phyloP scores from a whole-genome alignment of 2,888 invertebrate genomes.

The Gonocerus acuteangulatus region DNA sequence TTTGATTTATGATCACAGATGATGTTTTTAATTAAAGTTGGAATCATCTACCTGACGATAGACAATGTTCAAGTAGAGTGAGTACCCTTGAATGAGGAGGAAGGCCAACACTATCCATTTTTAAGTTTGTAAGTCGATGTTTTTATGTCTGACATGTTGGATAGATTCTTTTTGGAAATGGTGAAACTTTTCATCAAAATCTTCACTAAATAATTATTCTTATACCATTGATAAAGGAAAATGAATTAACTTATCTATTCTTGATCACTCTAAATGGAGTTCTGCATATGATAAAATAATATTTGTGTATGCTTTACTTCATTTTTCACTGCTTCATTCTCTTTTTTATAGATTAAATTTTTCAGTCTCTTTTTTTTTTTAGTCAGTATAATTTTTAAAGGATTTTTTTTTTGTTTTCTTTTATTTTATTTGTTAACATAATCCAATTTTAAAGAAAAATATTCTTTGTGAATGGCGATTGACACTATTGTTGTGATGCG shows the following conservation, averaged over 20 bases:
- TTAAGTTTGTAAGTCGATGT: slow-evolving; percentile 19
- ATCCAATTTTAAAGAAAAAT: slow-evolving; percentile 21
- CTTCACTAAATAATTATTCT: neutral
- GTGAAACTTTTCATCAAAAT: neutral
- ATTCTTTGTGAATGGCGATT: slow-evolving; percentile 26
- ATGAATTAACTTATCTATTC: neutral
- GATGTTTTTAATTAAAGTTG: slow-evolving; percentile 22
- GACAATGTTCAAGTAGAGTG: slow-evolving; percentile 15
- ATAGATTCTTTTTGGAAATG: slow-evolving; percentile 17
- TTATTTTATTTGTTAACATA: slow-evolving; percentile 19
- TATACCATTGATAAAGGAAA: neutral
- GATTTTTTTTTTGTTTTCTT: neutral
- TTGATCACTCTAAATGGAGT: neutral
- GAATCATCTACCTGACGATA: slow-evolving; percentile 25
- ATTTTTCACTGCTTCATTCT: too few relatives aligned
- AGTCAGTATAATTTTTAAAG: neutral
- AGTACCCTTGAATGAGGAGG: slow-evolving; percentile 16
- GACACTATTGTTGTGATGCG: slow-evolving; percentile 19
- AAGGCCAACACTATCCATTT: slow-evolving; percentile 18
- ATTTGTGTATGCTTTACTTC: neutral
- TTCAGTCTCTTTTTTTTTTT: too few relatives aligned
- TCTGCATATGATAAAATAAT: neutral
- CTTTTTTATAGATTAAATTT: too few relatives aligned
- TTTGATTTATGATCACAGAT: slow-evolving; percentile 20
- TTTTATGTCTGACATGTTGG: slow-evolving; percentile 15